Evolutionary conservation across 37 sponge, comb jelly and placozoan species (phyloP).

Genomic region (Dysidea cf. avara): DNA sequence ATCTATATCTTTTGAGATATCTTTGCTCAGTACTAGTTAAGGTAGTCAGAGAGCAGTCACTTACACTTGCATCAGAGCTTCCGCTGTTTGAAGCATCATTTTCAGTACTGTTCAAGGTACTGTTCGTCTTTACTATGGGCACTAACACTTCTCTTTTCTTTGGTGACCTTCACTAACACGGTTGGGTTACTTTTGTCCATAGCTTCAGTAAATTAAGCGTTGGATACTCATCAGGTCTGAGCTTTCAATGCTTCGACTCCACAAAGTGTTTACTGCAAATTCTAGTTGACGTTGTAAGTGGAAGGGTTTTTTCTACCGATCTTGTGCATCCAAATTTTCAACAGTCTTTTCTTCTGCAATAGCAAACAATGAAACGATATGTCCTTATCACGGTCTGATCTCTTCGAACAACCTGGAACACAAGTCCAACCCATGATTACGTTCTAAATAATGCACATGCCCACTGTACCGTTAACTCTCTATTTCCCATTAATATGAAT

Average conservation of each 20-base stretch:
- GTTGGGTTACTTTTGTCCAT: constrained; percentile 6
- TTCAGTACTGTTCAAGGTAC: too few relatives aligned
- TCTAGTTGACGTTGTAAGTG: background rate
- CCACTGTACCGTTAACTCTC: too few relatives aligned
- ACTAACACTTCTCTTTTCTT: background rate
- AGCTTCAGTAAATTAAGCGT: constrained; percentile 22
- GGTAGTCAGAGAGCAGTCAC: too few relatives aligned
- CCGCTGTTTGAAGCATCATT: too few relatives aligned
- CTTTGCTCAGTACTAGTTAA: too few relatives aligned
- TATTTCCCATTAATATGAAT: too few relatives aligned
- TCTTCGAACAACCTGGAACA: constrained; percentile 40
- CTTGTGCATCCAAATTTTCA: constrained; percentile 36
- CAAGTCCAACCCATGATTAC: too few relatives aligned
- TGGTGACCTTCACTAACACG: background rate
- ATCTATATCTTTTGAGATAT: too few relatives aligned
- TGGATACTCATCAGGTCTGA: constrained; percentile 11
- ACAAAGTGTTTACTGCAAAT: constrained; percentile 34
- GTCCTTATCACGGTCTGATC: background rate
- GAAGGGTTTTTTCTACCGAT: constrained; percentile 22
- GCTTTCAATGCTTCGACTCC: background rate
- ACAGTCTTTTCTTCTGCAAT: constrained; percentile 32
- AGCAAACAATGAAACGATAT: constrained; percentile 31
- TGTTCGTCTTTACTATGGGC: too few relatives aligned
- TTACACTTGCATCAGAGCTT: too few relatives aligned
- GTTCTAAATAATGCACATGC: too few relatives aligned